phyloP scores from a whole-genome alignment of 2,888 invertebrate genomes.

The Tetramorium bicarinatum region DNA sequence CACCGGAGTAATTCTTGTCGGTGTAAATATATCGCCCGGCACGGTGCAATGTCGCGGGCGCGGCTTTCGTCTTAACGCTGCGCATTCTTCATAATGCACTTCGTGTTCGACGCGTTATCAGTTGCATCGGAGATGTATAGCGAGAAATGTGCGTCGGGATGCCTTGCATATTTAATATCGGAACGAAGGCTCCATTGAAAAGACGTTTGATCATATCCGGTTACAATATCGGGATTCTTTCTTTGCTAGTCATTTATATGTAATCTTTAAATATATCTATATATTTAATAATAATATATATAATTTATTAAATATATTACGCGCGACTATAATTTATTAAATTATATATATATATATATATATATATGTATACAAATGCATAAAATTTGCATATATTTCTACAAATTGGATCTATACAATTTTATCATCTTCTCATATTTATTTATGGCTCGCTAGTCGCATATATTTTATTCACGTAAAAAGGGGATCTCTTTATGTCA shows the following conservation, averaged over 20 bases:
- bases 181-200: background rate
- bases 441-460: background rate
- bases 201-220: background rate
- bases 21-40: constrained; percentile 52
- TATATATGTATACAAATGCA: background rate
- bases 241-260: background rate
- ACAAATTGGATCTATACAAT: background rate
- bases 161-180: constrained; percentile 33
- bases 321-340: too few species aligned
- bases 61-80: constrained; percentile 44
- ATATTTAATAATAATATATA: too few species aligned
- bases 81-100: background rate
- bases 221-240: background rate
- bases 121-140: background rate
- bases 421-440: background rate
- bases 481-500: background rate
- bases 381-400: background rate
- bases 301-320: too few species aligned
- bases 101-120: background rate
- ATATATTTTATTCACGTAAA: background rate
- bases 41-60: constrained; percentile 51
- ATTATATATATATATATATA: too few species aligned
- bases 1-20: constrained; percentile 22
- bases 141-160: background rate
- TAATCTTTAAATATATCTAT: background rate